Conservation (phyloP, 2,797 vertebrate species). For the Mustela erminea region DNA sequence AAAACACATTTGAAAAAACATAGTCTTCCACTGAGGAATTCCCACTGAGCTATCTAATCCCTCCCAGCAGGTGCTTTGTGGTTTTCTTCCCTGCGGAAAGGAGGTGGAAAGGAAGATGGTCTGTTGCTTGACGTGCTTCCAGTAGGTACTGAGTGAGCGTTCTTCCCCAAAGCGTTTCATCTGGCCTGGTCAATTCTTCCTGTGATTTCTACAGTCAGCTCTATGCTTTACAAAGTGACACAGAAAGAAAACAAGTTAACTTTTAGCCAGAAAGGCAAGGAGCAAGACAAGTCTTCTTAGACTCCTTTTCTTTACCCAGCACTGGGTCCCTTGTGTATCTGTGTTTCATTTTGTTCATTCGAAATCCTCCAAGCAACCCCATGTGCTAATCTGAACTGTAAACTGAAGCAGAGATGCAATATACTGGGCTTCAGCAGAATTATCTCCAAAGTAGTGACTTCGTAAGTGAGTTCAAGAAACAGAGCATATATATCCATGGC, state of each 20-base stretch:
- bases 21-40: neutral
- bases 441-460: neutral
- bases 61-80: neutral
- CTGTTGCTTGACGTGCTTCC: neutral
- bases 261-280: neutral
- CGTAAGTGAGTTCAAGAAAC: neutral
- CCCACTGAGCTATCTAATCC: neutral
- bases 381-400: neutral
- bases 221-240: neutral
- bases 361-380: neutral
- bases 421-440: neutral
- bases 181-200: slow-evolving; percentile 16
- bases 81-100: neutral
- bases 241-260: slow-evolving; percentile 3
- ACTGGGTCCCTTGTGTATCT: neutral
- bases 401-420: slow-evolving; percentile 25
- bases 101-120: neutral
- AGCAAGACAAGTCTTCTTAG: neutral
- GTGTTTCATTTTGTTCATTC: neutral
- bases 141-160: neutral
- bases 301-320: neutral
- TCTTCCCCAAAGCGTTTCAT: slow-evolving; percentile 23
- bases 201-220: slow-evolving; percentile 21
- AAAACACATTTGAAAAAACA: neutral
- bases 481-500: neutral